Percentiles rank a stretch among this genome's conserved stretches.
Evolutionary conservation across 2,113 vertebrate genomes (phyloP).

Genomic region (Isichthys henryi): DNA sequence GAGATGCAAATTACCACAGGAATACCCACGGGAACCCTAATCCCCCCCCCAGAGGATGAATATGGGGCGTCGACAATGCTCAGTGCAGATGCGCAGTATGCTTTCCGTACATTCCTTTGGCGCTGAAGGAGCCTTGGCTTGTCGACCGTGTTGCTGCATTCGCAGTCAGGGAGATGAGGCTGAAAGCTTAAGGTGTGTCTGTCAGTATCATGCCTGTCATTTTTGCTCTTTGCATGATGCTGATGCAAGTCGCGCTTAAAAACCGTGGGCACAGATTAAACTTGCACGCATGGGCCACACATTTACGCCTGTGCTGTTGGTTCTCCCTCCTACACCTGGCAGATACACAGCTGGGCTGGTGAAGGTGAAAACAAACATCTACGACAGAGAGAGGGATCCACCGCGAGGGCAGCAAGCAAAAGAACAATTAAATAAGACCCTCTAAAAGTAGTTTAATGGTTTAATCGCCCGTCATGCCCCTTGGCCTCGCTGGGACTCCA

Average conservation of each 20-base stretch:
- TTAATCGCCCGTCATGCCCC: neutral
- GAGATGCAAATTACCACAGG: neutral
- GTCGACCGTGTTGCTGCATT: too few species aligned
- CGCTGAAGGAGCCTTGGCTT: neutral
- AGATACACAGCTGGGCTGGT: neutral
- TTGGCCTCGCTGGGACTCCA: neutral
- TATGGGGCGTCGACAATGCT: neutral
- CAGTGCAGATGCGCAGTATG: neutral
- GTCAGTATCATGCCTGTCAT: neutral
- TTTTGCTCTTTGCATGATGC: neutral
- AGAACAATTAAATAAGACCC: neutral
- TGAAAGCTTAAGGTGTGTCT: neutral
- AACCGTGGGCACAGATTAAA: neutral
- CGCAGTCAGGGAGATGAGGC: neutral
- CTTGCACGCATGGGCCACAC: neutral
- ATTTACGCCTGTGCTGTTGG: neutral
- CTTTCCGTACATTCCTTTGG: neutral
- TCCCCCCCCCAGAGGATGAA: neutral
- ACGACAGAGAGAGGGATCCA: neutral
- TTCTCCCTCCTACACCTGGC: neutral
- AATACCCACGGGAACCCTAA: neutral
- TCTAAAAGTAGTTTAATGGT: neutral
- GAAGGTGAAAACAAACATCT: slow-evolving; percentile 10
- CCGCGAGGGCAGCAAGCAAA: neutral
- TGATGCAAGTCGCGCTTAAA: neutral